Base-by-base conservation (phyloP, 2,797 vertebrate species). In the Brachymystax lenok region DNA sequence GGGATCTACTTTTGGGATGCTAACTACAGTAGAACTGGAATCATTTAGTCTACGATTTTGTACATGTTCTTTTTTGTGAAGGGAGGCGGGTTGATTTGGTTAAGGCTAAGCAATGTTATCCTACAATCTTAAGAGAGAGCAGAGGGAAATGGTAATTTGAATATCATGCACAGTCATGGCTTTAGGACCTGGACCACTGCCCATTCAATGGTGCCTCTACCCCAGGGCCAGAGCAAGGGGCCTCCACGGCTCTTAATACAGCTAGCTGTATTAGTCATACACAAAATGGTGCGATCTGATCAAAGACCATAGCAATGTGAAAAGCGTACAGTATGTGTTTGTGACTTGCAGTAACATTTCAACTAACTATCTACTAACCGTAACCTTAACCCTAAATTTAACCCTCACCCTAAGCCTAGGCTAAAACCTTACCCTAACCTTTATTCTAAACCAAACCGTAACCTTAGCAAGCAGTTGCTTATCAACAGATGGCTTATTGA, bases 31-130 rank as follows among this genome's bases (percentile, higher is more conserved):
- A 50, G 51, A 63, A 76, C 78, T 76, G 52, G 63, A 72, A 73
- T 67, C 61, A 76, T 80, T 76, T 76, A 73, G 69, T 68, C 50
- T 69, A 28, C n/a, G 27, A n/a, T 64, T 71, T 69, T 50, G 73
- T 56, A 75, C 33, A 74, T 54, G 51, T 72, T 24, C 30, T 40
- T 54, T 50, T 72, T 50, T 72, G 70, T 72, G 33, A 69, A 69
- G 28, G 10, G 17, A 69, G 30, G 35, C 16, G 19, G 67, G 46
- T 35, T 19, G 68, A 69, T 46, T 69, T 46, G 68, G 35, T 69
- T 69, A 69, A 69, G 68, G 68, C n/a, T 69, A 69, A 69, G 35
- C 68, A 69, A 35, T 69, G 68, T 35, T 69, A 69, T 69, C 68
- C 68, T 69, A 46, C 33, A 19, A 69, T 69, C 68, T 69, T 24